phyloP scores from a whole-genome alignment of 2,113 vertebrate genomes.

The Thryonomys swinderianus region DNA sequence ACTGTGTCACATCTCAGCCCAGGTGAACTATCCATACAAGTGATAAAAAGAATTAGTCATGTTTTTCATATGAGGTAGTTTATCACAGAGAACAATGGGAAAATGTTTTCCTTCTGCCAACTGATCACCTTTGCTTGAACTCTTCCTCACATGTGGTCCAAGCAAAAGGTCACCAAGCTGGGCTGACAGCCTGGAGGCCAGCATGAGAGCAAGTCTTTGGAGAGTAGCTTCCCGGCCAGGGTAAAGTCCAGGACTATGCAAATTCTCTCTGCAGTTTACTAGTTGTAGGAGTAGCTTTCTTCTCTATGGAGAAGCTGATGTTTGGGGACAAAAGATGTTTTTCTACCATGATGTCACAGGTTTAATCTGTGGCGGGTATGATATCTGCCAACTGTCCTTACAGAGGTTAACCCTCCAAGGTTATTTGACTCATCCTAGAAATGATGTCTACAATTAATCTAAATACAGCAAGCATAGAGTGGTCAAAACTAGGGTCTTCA shows the following conservation, averaged over 20 bases:
- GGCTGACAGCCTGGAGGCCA: background rate
- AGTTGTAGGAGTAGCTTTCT: background rate
- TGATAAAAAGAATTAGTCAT: background rate
- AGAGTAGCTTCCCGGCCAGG: background rate
- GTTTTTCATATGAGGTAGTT: background rate
- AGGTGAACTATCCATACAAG: background rate
- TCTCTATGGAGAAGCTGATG: background rate
- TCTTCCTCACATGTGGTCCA: background rate
- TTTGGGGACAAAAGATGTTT: background rate
- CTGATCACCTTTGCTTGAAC: background rate
- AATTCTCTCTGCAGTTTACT: background rate
- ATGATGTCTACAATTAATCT: background rate
- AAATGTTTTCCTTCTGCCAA: background rate
- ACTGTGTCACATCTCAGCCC: background rate
- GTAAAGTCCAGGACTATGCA: background rate
- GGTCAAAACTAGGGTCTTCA: background rate
- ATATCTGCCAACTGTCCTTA: background rate
- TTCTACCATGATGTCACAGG: background rate
- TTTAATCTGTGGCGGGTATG: background rate
- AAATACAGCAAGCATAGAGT: background rate
- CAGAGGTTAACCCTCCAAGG: slow-evolving; percentile 1
- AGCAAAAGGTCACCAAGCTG: background rate
- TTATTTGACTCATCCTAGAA: background rate
- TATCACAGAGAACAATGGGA: background rate
- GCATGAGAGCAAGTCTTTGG: background rate